Evolutionary conservation across 1,140 invertebrate species (phyloP).

Genomic region (Papilio xuthus): DNA sequence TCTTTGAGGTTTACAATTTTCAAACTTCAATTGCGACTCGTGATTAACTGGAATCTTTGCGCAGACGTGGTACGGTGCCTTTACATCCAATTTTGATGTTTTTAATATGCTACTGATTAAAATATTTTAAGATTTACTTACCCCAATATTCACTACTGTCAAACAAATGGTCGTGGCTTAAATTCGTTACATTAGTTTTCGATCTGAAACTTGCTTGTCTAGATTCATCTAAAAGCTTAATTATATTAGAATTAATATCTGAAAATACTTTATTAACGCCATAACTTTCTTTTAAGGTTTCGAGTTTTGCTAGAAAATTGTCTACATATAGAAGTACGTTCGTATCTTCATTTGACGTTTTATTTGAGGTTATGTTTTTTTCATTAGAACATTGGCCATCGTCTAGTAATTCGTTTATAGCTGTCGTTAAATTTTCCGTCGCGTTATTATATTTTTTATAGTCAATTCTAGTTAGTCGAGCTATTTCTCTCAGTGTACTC

Average conservation of each 20-base stretch:
- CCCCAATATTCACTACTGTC: constrained; percentile 58
- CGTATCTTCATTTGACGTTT: constrained; percentile 41
- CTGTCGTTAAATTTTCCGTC: constrained; percentile 49
- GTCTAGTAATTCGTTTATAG: constrained; percentile 59
- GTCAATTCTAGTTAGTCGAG: constrained; percentile 54
- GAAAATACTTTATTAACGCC: constrained; percentile 41
- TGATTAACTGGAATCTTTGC: too few relatives aligned
- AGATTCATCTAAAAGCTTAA: constrained; percentile 46
- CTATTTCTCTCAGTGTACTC: constrained; percentile 52
- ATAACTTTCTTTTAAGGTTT: constrained; percentile 50
- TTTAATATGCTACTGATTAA: background rate
- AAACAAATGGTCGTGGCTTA: background rate
- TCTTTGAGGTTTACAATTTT: too few relatives aligned
- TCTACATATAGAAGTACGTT: constrained; percentile 48
- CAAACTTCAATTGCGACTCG: too few relatives aligned
- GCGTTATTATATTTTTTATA: constrained; percentile 45
- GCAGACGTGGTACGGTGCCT: too few relatives aligned
- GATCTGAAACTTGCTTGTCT: background rate
- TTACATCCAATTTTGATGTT: too few relatives aligned
- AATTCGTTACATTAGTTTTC: background rate
- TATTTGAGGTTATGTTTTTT: constrained; percentile 41
- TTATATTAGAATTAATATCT: constrained; percentile 52
- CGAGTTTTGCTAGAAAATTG: constrained; percentile 50
- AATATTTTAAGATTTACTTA: constrained; percentile 41
- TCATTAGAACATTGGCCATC: constrained; percentile 43